Percentiles rank a stretch among this genome's conserved stretches.
Evolutionary conservation across 2,113 vertebrate species (phyloP).

Genomic region (Rhinichthys klamathensis): DNA sequence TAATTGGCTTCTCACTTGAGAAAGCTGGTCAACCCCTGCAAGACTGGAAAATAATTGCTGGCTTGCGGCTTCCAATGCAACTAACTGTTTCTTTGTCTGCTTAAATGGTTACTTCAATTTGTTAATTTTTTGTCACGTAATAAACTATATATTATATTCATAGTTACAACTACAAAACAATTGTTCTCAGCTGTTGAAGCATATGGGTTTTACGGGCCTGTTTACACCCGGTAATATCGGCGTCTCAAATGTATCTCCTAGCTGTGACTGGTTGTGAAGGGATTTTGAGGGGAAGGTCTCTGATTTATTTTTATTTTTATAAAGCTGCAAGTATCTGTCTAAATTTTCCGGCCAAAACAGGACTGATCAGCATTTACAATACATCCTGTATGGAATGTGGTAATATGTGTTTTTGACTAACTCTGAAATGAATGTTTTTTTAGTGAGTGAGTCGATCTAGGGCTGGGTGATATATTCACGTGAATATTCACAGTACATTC

Average conservation of each 20-base stretch:
- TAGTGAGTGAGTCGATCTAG: background rate
- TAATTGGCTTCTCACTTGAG: conserved; percentile 42
- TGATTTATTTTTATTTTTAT: background rate
- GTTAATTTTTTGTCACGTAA: background rate
- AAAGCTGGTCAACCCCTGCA: conserved; percentile 30
- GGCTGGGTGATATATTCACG: background rate
- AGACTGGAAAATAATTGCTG: conserved; percentile 46
- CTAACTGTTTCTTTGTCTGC: conserved; percentile 20
- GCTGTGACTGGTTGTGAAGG: background rate
- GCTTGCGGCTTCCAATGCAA: conserved; percentile 5
- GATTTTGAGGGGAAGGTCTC: background rate
- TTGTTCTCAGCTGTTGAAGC: background rate
- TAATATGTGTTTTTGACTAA: too few species aligned
- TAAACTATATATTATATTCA: background rate
- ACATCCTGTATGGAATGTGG: background rate
- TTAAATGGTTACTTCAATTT: conserved; percentile 14
- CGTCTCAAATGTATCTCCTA: background rate
- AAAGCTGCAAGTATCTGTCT: background rate
- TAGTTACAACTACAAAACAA: background rate
- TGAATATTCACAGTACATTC: too few species aligned
- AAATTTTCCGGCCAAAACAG: background rate
- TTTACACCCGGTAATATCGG: background rate
- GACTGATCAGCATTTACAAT: background rate
- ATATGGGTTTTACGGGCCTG: background rate
- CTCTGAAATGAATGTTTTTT: too few species aligned